Base-by-base conservation (phyloP, 1,140 invertebrate genomes). In the Elysia chlorotica region DNA sequence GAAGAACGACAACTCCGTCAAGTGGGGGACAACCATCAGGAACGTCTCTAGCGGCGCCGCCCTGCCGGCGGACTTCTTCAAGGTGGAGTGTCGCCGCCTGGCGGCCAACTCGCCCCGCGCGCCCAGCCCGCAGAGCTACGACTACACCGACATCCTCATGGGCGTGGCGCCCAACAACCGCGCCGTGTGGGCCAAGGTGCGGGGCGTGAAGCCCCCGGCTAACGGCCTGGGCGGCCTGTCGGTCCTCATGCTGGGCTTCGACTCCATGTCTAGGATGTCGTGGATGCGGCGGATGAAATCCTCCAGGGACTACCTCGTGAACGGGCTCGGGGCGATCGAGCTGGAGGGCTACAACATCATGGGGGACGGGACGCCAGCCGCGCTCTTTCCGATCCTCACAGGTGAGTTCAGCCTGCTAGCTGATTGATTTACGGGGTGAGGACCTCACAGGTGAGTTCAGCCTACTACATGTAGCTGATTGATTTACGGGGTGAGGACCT, bases 301-400 rank as follows among this genome's bases (percentile, higher is more conserved):
- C 75, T 92, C 92, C 14, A 94, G 94, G 80, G 88, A 90, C 30
- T 94, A 93, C 82, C 86, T 98, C 31, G 92, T 88, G 0, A 88
- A 95, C 19, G 83, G 88, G 10, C 85, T 97, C n/a, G 87, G 91
- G 28, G 91, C 91, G 2, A 87, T 91, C 19, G 89, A 95, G 10
- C 84, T 97, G 1, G 88, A 95, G 82, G 93, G 94, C 70, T 95
- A 96, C 77, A 97, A 97, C 81, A 96, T 97, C 71, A 92, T 98
- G 2, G 96, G 96, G 0, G 96, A 98, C 88, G 96, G 96, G 0
- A 98, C 96, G 0, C 94, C 96, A 0, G 95, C 97, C 78, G 95
- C 96, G 0, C 87, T 97, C n/a, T 94, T 97, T 48, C 96, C 96
- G 0, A 93, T 98, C 59, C 87, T 98, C 0, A 97, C 96, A 0